Conservation (phyloP, 1,140 invertebrate genomes). For the Drosophila varians region DNA sequence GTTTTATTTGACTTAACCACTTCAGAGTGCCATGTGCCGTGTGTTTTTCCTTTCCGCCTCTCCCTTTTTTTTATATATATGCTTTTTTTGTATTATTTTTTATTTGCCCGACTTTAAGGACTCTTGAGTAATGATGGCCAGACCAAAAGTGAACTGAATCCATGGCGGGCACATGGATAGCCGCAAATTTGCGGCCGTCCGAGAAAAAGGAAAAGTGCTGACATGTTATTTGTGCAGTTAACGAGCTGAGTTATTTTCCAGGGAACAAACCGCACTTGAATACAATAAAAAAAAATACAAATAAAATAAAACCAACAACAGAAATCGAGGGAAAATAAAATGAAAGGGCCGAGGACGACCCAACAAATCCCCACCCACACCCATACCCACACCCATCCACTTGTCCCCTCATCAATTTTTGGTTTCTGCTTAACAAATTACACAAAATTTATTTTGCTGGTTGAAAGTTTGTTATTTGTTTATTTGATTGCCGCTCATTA, state of each 20-base stretch:
- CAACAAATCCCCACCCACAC: too few species aligned
- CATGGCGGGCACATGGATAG: slow-evolving; percentile 35
- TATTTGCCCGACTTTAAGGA: slow-evolving; percentile 47
- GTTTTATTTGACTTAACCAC: slow-evolving; percentile 54
- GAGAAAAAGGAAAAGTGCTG: slow-evolving; percentile 48
- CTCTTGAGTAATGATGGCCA: slow-evolving; percentile 74
- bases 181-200: slow-evolving; percentile 66
- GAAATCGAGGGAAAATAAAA: slow-evolving; percentile 41
- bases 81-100: slow-evolving; percentile 33
- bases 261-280: slow-evolving; percentile 75
- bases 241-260: slow-evolving; percentile 76
- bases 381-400: neutral
- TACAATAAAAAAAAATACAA: slow-evolving; percentile 57
- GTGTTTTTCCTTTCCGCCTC: slow-evolving; percentile 19
- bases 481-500: slow-evolving; percentile 72
- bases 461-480: slow-evolving; percentile 57
- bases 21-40: slow-evolving; percentile 42
- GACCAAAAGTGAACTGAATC: slow-evolving; percentile 63
- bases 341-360: neutral
- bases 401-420: slow-evolving; percentile 44
- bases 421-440: slow-evolving; percentile 69
- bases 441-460: slow-evolving; percentile 39
- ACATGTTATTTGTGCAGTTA: slow-evolving; percentile 81
- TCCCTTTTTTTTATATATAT: slow-evolving; percentile 1
- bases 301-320: slow-evolving; percentile 20